Evolutionary conservation across 2,888 invertebrate genomes (phyloP), one percentile per base, ranked within the genome.

Genomic region (Ferdinandea cuprea): DNA sequence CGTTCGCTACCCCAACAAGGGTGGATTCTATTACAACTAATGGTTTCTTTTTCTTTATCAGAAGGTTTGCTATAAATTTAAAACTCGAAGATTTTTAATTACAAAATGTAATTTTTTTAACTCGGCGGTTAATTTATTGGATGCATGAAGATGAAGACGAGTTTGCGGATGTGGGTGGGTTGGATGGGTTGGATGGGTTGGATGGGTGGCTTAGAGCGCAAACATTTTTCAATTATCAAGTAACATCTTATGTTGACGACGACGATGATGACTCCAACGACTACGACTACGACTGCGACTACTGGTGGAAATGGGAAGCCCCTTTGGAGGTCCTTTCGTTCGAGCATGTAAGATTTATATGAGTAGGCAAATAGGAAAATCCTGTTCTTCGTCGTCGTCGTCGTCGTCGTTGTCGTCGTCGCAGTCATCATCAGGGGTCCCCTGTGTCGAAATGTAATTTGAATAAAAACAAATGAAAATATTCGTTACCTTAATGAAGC

Each of bases 401-500:
- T 52, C 77, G 59, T 78, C 72, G 66, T 72, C 66, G n/a, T n/a
- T n/a, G n/a, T n/a, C n/a, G 40, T 71, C 74, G 35, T 54, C 71
- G 52, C 63, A 65, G 72, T 52, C 77, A 66, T 78, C 72, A 72
- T 72, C 66, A 72, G 65, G 58, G 58, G 78, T 78, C 83, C 77
- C 83, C 68, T 72, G 83, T 83, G 83, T 77, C 83, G 72, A 83
- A 77, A 83, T 83, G 83, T 77, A 83, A 83, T 83, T 83, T 83
- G 83, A 83, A 83, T 83, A 83, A 83, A 83, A 83, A 83, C 77
- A 83, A 83, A 77, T 78, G 77, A 83, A 83, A 83, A 77, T 83
- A 83, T 83, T 78, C 83, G 66, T 83, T 83, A 83, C 83, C 83
- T 83, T 83, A 83, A 83, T 83, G 83, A 83, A 83, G 83, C 72